Evolutionary conservation across 2,797 vertebrate species (phyloP).

Genomic region (Lepus oiostolus): DNA sequence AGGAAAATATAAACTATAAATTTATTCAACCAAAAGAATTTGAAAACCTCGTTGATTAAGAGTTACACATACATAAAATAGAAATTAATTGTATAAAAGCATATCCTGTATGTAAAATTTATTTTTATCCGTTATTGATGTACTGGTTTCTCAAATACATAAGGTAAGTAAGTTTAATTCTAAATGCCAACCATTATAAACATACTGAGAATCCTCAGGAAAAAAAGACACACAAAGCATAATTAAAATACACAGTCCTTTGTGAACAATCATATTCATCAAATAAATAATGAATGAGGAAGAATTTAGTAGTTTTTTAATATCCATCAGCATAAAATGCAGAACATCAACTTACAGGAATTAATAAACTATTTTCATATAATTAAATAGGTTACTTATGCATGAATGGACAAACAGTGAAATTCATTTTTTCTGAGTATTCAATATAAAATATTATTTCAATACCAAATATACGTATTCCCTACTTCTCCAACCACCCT

Average conservation of each 20-base stretch:
- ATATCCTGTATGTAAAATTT: slow-evolving; percentile 1
- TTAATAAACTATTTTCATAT: neutral
- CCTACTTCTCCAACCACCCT: slow-evolving; percentile 21
- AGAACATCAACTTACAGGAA: slow-evolving; percentile 29
- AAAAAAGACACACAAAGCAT: slow-evolving; percentile 14
- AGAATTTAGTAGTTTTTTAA: neutral
- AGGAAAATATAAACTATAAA: slow-evolving; percentile 25
- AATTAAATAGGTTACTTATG: neutral
- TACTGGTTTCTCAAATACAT: slow-evolving; percentile 26
- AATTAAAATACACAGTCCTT: slow-evolving; percentile 51
- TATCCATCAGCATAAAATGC: slow-evolving; percentile 44
- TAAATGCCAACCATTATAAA: slow-evolving; percentile 1
- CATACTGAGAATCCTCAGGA: neutral
- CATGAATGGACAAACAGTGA: slow-evolving; percentile 28
- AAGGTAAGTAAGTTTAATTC: slow-evolving; percentile 45
- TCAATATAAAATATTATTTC: slow-evolving; percentile 35
- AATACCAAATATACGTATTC: neutral
- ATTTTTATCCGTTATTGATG: slow-evolving; percentile 29
- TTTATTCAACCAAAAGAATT: slow-evolving; percentile 31
- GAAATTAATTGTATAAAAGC: slow-evolving; percentile 59
- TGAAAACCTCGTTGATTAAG: slow-evolving; percentile 40
- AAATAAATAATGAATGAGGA: slow-evolving; percentile 59
- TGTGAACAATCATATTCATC: slow-evolving; percentile 28
- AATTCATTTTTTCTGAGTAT: slow-evolving; percentile 31
- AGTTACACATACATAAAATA: slow-evolving; percentile 30